Base-by-base conservation (phyloP, 2,113 vertebrate species). In the Trichechus manatus region DNA sequence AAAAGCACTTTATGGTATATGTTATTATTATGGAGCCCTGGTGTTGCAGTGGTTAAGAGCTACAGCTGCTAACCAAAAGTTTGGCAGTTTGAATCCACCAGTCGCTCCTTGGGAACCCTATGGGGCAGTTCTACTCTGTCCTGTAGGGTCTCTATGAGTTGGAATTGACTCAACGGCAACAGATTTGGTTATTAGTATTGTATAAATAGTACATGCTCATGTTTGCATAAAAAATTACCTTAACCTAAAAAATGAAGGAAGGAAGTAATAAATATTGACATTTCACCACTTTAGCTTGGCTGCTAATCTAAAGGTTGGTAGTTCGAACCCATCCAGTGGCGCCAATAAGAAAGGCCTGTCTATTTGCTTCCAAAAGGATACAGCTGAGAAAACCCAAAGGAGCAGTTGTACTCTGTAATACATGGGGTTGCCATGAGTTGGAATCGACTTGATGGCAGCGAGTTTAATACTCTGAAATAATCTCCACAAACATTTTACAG, bases 241-340 rank as follows among this genome's bases (percentile, higher is more conserved):
- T 56, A 53, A 15, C 13, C n/a, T 84, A 33, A 86, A 97, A 84
- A 5, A 20, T 68, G 75, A 85, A 87, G 39, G 63, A 61, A 90
- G 15, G 59, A 96, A 85, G n/a, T 80, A 93, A 61, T 61, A 83
- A 94, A 83, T 83, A 83, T 5, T 83, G 61, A 90, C 94, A 78
- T 95, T 77, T 78, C 15, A 68, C 36, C 14, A 33, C 22, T 66
- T 68, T 56, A 15, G 53, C 53, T 56, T 11, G 20, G 68, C 68
- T 72, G 15, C 33, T 36, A n/a, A 20, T n/a, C 33, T 72, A 36
- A 68, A 36, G 68, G 14, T 72, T 10, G 33, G 15, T 31, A 1
- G 5, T 72, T n/a, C 33, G 1, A 72, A 72, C 33, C n/a, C 33
- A 72, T 15, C 68, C 20, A 31, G 33, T 36, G 68, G 17, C 7